Conservation (phyloP, 2,113 vertebrate species). For the Dendropsophus ebraccatus region DNA sequence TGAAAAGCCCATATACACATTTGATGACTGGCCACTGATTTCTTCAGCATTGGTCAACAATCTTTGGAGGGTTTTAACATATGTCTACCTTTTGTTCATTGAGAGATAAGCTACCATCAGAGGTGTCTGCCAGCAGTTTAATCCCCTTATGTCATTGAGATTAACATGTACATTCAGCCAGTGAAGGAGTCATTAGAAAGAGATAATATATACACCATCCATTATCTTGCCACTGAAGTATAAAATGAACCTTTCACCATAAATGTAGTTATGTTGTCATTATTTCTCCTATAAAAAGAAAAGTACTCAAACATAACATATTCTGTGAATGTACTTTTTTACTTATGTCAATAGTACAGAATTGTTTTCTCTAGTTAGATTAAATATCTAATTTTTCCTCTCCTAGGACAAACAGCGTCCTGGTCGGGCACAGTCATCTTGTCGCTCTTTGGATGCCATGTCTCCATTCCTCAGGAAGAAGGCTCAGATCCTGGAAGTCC, state of each 20-base stretch:
- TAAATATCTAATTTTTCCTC: neutral
- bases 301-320: neutral
- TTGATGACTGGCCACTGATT: no score
- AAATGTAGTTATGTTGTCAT: neutral
- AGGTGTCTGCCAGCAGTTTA: neutral
- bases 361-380: neutral
- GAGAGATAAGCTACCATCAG: neutral
- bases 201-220: neutral
- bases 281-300: neutral
- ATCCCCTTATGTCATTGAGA: neutral
- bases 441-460: constrained; percentile 82
- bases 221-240: neutral
- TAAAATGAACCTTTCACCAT: neutral
- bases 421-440: constrained; percentile 63
- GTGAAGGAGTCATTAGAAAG: neutral
- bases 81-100: neutral
- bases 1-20: no score
- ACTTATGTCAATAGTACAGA: neutral
- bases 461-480: constrained; percentile 95
- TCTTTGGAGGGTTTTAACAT: no score
- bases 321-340: neutral
- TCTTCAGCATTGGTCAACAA: neutral
- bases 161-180: neutral
- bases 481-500: constrained; percentile 93
- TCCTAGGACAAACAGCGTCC: constrained; percentile 62